A percentile compares a stretch with the other conserved stretches of the same genome.
These are phyloP conservation scores for Pristionchus entomophagus DNA, from an alignment of 2,888 invertebrate species.

Conservation along the genomic window DNA sequence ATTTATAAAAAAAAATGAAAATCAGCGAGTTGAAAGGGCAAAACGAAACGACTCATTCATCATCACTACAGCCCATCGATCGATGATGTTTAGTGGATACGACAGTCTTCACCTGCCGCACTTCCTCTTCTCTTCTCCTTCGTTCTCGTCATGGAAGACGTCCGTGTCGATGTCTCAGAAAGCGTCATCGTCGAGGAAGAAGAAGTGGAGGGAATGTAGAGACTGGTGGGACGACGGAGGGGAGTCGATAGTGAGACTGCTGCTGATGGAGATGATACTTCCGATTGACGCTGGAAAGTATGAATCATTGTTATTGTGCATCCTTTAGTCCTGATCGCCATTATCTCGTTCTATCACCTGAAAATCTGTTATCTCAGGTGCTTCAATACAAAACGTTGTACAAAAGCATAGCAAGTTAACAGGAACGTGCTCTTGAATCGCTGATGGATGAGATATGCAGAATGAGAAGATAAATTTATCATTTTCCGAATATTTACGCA, in stretches of 20 bases:
- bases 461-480: too few relatives aligned
- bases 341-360: too few relatives aligned
- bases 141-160: neutral
- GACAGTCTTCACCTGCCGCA: neutral
- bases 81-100: too few relatives aligned
- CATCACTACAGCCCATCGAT: too few relatives aligned
- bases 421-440: too few relatives aligned
- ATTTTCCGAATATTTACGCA: too few relatives aligned
- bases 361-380: too few relatives aligned
- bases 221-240: constrained; percentile 29
- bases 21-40: neutral
- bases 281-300: neutral
- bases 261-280: neutral
- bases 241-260: neutral
- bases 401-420: too few relatives aligned
- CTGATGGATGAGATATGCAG: too few relatives aligned
- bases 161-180: neutral
- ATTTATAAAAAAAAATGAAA: neutral
- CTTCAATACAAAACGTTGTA: too few relatives aligned
- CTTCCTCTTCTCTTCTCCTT: neutral
- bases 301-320: neutral
- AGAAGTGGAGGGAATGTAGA: neutral
- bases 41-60: too few relatives aligned
- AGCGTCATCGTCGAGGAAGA: neutral
- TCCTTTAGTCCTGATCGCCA: neutral